Conservation (phyloP, 1,140 invertebrate genomes). For the Tribolium madens region DNA sequence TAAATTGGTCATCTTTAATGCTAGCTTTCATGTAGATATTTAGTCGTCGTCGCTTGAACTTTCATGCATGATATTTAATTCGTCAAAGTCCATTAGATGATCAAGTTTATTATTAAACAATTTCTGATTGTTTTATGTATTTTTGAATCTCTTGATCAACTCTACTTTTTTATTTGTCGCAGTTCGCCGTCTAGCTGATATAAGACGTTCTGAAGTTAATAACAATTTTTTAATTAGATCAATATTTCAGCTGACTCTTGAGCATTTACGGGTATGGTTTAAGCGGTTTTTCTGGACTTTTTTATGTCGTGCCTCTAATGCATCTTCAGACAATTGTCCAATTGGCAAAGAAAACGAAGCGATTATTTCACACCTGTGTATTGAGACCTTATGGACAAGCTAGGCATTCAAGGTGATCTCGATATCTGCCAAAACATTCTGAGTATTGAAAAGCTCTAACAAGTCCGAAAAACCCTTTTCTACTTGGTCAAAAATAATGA, state of each 20-base stretch:
- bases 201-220: background rate
- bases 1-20: no score
- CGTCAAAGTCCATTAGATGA: background rate
- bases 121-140: conserved; percentile 22
- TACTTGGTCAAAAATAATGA: no score
- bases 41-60: background rate
- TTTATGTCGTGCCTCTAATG: conserved; percentile 60
- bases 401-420: conserved; percentile 37
- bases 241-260: background rate
- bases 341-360: conserved; percentile 54
- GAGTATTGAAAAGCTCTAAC: no score
- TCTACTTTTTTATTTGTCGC: background rate
- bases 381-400: background rate
- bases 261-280: conserved; percentile 1
- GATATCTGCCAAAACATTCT: conserved; percentile 3
- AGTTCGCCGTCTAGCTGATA: background rate
- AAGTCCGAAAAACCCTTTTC: no score
- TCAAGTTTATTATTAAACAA: background rate
- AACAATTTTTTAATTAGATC: background rate
- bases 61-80: background rate
- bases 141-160: conserved; percentile 4
- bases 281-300: conserved; percentile 52
- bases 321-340: conserved; percentile 60
- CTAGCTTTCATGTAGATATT: no score
- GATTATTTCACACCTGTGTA: conserved; percentile 54